Percentiles rank a stretch among this genome's conserved stretches.
phyloP scores from a whole-genome alignment of 2,113 vertebrate species.

The Dicentrarchus labrax region DNA sequence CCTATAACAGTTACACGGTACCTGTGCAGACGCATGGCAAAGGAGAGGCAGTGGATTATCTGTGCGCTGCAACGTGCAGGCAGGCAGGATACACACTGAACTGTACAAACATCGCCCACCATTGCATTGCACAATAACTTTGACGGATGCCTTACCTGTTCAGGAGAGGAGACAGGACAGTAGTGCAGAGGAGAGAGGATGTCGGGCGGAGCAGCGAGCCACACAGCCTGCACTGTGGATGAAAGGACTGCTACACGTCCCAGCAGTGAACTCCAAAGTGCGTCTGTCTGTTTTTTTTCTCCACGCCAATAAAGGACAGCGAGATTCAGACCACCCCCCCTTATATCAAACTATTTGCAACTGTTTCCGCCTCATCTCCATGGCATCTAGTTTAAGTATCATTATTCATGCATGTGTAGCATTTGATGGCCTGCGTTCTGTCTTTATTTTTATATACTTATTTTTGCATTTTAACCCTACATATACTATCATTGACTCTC shows the following conservation, averaged over 20 bases:
- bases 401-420: neutral
- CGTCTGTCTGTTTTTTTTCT: conserved; percentile 20
- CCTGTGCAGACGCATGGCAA: neutral
- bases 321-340: conserved; percentile 64
- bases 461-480: neutral
- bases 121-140: conserved; percentile 47
- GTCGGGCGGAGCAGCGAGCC: conserved; percentile 27
- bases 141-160: conserved; percentile 69
- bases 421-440: neutral
- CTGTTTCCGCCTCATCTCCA: conserved; percentile 31
- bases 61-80: neutral
- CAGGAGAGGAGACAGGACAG: conserved; percentile 51
- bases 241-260: conserved; percentile 54
- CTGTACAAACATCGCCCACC: conserved; percentile 21
- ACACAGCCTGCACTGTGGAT: conserved; percentile 20
- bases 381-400: neutral
- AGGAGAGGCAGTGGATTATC: neutral
- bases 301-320: conserved; percentile 50
- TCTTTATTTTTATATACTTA: neutral
- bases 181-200: neutral
- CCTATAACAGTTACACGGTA: neutral
- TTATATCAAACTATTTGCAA: conserved; percentile 46
- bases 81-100: neutral
- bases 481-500: too few species aligned
- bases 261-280: conserved; percentile 67